Evolutionary conservation across 2,888 invertebrate genomes (phyloP), one percentile per base, ranked within the genome.

Genomic region (Tiphia femorata): DNA sequence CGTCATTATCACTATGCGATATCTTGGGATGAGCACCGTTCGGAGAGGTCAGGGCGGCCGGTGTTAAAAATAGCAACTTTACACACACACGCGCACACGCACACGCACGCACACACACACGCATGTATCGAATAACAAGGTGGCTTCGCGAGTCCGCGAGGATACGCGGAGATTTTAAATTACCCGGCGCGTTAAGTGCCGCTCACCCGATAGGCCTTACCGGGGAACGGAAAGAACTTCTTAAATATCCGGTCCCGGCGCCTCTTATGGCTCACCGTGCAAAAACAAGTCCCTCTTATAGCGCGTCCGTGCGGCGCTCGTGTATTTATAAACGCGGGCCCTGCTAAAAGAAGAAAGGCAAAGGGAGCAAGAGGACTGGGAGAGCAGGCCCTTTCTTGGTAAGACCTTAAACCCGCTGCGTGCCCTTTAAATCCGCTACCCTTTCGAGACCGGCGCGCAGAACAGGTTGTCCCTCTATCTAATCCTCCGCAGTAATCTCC

Each of bases 241-340:
- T 60, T 51, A 64, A 64, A 64, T 59, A 63, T 57, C 53, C 48
- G 49, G 35, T 40, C 49, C 46, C 46, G 62, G 37, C 44, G 41
- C 49, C 53, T 37, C 49, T 49, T 49, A 55, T 44, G 49, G 55
- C n/a, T 37, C 40, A 12, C 19, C 44, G 20, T 7, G 49, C 27
- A 55, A 62, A 56, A 58, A 58, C 58, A 49, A 35, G 58, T 58
- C 41, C 29, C 23, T 35, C 43, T 53, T 47, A 47, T 27, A 41
- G 29, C 43, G 43, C 27, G 43, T 42, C 48, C 49, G 38, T 49
- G 29, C n/a, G n/a, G n/a, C 44, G 44, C 35, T 27, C 21, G 30
- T 49, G 44, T 54, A 58, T 58, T 47, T 54, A 49, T 37, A 60
- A 64, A 64, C 57, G 51, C 25, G 33, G 29, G 52, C 44, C 49